These are phyloP conservation scores for Sclerurus mexicanus DNA, from an alignment of 2,113 vertebrate genomes.

Conservation along the genomic window DNA sequence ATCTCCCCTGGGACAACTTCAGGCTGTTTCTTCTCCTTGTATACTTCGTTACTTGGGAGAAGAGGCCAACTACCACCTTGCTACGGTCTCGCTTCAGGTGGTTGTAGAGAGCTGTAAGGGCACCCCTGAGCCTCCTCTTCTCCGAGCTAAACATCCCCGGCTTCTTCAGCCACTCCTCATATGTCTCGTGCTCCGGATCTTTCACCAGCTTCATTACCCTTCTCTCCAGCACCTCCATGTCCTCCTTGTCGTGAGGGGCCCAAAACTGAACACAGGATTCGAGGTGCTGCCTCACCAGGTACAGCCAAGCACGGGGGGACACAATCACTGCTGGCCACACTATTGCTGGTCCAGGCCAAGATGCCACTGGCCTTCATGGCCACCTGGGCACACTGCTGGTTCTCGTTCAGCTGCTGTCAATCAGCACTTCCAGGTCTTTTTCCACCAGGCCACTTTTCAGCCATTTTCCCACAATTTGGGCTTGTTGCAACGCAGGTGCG, in stretches of 20 bases:
- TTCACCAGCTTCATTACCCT: not conserved
- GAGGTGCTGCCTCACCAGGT: not conserved
- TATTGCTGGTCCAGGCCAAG: not conserved
- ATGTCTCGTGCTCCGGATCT: not conserved
- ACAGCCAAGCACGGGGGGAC: accelerated
- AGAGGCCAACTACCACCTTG: not conserved
- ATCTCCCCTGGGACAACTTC: not conserved
- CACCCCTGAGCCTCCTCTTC: not conserved
- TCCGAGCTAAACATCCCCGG: not conserved
- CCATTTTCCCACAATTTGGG: not conserved
- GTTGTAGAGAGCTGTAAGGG: not conserved
- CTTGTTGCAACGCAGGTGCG: not conserved
- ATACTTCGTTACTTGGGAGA: not conserved
- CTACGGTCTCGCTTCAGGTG: not conserved
- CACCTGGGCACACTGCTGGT: not conserved
- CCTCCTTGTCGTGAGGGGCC: not conserved
- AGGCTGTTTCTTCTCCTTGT: not conserved
- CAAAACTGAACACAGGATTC: not conserved
- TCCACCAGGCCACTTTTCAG: accelerated
- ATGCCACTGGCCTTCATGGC: not conserved
- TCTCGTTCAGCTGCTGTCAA: not conserved
- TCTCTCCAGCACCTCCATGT: not conserved
- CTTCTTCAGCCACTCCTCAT: not conserved
- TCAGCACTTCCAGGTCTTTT: not conserved
- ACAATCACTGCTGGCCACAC: not conserved